Evolutionary conservation across 2,797 vertebrate genomes (phyloP), one percentile per base, ranked within the genome.

Genomic region (Ctenochaetus hawaiiensis): DNA sequence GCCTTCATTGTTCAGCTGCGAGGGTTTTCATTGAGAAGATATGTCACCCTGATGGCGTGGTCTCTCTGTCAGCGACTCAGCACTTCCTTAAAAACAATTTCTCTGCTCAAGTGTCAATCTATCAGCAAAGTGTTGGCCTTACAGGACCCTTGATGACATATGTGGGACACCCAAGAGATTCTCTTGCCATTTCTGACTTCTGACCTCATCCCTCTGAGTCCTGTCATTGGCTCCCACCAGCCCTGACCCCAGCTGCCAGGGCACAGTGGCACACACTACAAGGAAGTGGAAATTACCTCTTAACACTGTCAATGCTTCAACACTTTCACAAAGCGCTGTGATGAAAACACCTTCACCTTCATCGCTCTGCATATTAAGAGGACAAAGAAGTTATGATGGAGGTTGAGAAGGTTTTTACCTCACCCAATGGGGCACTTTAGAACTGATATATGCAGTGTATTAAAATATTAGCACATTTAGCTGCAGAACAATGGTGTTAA

Each of bases 41-140:
- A 56, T 87, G 83, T 87, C 89, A 87, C 58, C 80, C 81, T 66
- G 72, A 68, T 72, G 76, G 70, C 73, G 60, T 53, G 63, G 49
- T 72, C 54, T 93, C 57, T 93, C 91, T 79, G 6, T 93, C 92
- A 92, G 74, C 73, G 51, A 80, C 66, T 90, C 89, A 83, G 81
- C 86, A 84, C 80, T 92, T 92, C 77, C 77, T 87, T 75, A 84
- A 78, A 90, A 93, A 93, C 83, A 81, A 81, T 91, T 87, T 89
- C 84, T 81, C 56, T 52, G 65, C 68, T 26, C 20, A 81, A 80
- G 78, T 67, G 85, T 68, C 44, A 17, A 89, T 94, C 92, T 88
- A 87, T 95, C 93, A 94, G 78, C 89, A 69, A 76, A 77, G 82
- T 78, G 81, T 78, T 82, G 77, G 82, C 45, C 85, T 92, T 87